Base-by-base conservation (phyloP, 2,888 invertebrate genomes). In the Cerastis rubricosa region DNA sequence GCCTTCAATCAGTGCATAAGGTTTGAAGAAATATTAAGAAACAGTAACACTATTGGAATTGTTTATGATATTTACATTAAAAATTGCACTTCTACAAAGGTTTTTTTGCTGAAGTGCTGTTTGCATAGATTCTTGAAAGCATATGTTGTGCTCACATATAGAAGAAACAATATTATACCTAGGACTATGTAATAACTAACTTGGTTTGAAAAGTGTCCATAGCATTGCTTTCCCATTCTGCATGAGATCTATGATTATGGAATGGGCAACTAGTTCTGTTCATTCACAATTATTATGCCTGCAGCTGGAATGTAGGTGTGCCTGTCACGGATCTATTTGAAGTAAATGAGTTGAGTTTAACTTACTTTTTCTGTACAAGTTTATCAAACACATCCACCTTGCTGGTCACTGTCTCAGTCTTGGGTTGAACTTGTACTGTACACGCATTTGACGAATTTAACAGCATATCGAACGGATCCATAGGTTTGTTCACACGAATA, bases 391-490 rank as follows among this genome's bases (percentile, higher is more conserved):
- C 19, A 74, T 89, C 78, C n/a, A 78, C 80, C 59, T 88, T 84
- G 5, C 49, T 84, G 14, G 78, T 83, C 64, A 84, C 77, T 70
- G 84, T 79, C 59, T 78, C 80, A 67, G 78, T 71, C 22, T 88
- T 86, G 47, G 84, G 71, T 40, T 69, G 76, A n/a, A 81, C 71
- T 11, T 83, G 68, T 8, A 65, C 76, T 29, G 73, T 83, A 43
- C 69, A 74, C 9, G 84, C 85, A 29, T 92, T 89, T 11, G 94
- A 91, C 1, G 94, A 93, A 74, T 94, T 94, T 2, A 96, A 85
- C 35, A 96, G 90, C 84, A 94, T 92, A 86, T 96, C 96, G 76
- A 96, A 96, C 0, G 94, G 91, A 90, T 96, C 96, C 29, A 91
- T 85, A 7, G 90, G 91, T 85, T 93, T 96, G 80, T 96, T 96